A percentile compares a stretch with the other conserved stretches of the same genome.
Evolutionary conservation across 2,797 vertebrate genomes (phyloP).

Genomic region (Apogon talboti): DNA sequence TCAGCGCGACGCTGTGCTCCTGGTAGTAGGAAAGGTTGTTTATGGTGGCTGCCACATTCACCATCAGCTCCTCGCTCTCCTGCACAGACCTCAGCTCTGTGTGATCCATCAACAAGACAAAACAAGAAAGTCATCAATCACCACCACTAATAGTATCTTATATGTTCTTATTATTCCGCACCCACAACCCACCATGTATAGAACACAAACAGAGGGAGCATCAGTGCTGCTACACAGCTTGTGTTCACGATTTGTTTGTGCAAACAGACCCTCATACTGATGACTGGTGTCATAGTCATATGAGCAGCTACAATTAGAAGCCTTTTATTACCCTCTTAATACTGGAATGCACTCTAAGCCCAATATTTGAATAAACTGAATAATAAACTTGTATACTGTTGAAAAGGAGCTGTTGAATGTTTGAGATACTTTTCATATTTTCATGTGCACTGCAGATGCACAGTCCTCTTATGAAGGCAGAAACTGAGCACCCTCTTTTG

Average conservation of each 20-base stretch:
- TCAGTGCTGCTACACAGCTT: constrained; percentile 1
- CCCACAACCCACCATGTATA: too few species aligned
- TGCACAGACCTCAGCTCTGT: constrained; percentile 88
- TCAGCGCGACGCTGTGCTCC: constrained; percentile 83
- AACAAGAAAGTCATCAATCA: not conserved
- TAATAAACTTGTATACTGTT: too few species aligned
- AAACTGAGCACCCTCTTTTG: constrained; percentile 3
- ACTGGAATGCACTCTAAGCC: not conserved
- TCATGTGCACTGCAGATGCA: not conserved
- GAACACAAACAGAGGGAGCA: constrained; percentile 23
- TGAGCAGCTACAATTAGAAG: not conserved
- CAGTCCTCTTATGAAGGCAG: not conserved
- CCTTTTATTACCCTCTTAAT: not conserved
- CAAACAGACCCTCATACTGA: not conserved
- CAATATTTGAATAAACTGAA: too few species aligned
- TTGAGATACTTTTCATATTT: not conserved
- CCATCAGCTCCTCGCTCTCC: constrained; percentile 90
- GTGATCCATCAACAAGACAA: constrained; percentile 17
- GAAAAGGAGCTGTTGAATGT: too few species aligned
- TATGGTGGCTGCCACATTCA: constrained; percentile 88
- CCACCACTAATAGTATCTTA: not conserved
- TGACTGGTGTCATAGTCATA: not conserved
- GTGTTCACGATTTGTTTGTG: not conserved
- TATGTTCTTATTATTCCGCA: too few species aligned
- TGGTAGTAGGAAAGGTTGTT: constrained; percentile 96